Evolutionary conservation across 2,888 invertebrate species (phyloP).

Genomic region (Plagodis pulveraria): DNA sequence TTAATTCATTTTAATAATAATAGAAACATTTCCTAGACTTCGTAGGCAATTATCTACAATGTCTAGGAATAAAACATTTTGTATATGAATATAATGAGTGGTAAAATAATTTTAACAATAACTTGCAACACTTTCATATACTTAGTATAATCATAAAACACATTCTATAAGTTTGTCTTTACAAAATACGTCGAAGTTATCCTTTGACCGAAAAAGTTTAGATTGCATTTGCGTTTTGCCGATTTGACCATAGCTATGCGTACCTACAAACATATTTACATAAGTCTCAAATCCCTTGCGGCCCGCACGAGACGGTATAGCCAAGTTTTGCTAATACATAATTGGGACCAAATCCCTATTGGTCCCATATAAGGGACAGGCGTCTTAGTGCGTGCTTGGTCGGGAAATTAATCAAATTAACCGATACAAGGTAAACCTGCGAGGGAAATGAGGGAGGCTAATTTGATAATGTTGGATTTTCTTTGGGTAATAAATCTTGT

Average conservation of each 20-base stretch:
- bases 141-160: too few relatives aligned
- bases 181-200: too few relatives aligned
- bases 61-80: too few relatives aligned
- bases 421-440: constrained; percentile 64
- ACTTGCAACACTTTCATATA: too few relatives aligned
- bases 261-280: constrained; percentile 34
- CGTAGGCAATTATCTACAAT: too few relatives aligned
- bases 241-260: constrained; percentile 6
- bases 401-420: constrained; percentile 81
- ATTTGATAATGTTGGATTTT: constrained; percentile 40
- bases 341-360: constrained; percentile 81
- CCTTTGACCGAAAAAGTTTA: too few relatives aligned
- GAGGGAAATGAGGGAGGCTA: constrained; percentile 51
- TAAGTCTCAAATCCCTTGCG: constrained; percentile 60
- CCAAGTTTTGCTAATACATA: constrained; percentile 78
- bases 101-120: too few relatives aligned
- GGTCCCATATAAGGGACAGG: constrained; percentile 69
- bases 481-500: constrained; percentile 24
- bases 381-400: constrained; percentile 75
- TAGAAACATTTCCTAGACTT: too few relatives aligned
- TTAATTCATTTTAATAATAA: too few relatives aligned
- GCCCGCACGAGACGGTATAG: constrained; percentile 63
- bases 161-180: too few relatives aligned
- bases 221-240: neutral
- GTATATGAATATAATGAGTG: too few relatives aligned